These are phyloP conservation scores for Aramus guarauna DNA, from an alignment of 2,113 vertebrate species.

Conservation along the genomic window DNA sequence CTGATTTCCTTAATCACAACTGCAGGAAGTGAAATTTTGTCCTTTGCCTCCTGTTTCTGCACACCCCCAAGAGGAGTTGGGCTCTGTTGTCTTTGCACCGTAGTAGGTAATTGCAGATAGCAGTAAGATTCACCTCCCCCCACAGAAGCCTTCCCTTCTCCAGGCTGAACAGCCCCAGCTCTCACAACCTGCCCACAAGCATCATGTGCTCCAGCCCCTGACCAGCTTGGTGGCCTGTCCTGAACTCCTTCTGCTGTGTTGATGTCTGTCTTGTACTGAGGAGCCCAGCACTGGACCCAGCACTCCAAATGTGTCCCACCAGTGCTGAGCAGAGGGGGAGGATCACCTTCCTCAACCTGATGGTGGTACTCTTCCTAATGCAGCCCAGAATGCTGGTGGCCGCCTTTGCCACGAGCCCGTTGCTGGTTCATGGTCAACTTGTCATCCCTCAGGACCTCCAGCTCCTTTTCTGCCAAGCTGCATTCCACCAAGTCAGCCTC, in stretches of 20 bases:
- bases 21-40: not conserved
- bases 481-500: not conserved
- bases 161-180: not conserved
- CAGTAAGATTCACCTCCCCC: too few relatives aligned
- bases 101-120: not conserved
- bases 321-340: not conserved
- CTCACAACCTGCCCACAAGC: not conserved
- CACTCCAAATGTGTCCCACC: not conserved
- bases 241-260: not conserved
- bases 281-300: not conserved
- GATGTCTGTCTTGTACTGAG: not conserved
- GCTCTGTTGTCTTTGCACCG: not conserved
- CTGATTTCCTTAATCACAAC: accelerated
- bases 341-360: not conserved
- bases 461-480: not conserved
- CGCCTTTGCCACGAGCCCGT: not conserved
- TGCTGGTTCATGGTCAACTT: not conserved
- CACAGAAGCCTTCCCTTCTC: not conserved
- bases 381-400: not conserved
- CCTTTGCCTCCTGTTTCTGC: not conserved
- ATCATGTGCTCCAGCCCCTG: not conserved
- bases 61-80: not conserved
- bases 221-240: not conserved
- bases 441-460: not conserved
- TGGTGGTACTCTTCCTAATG: not conserved